Percentiles rank a stretch among this genome's conserved stretches.
Evolutionary conservation across 2,888 invertebrate genomes (phyloP).

Genomic region (Hypena proboscidalis): DNA sequence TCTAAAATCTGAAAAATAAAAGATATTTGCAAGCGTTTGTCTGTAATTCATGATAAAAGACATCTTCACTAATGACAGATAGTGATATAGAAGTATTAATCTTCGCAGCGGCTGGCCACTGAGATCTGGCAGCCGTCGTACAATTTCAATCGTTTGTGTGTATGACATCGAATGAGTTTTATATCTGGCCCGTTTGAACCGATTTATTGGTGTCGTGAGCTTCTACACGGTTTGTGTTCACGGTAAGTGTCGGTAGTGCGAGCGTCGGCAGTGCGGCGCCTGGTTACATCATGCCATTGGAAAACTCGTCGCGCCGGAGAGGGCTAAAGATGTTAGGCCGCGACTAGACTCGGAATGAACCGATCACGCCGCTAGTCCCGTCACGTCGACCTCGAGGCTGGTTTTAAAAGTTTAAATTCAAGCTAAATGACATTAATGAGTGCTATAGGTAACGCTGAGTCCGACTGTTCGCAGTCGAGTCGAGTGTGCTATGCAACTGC

Average conservation of each 20-base stretch:
- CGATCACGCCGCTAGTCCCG: conserved; percentile 53
- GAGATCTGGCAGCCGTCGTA: conserved; percentile 41
- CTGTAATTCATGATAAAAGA: conserved; percentile 26
- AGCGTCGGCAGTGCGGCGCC: conserved; percentile 71
- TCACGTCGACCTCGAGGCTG: conserved; percentile 69
- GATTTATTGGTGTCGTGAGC: conserved; percentile 39
- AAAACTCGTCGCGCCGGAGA: conserved; percentile 70
- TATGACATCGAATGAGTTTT: conserved; percentile 46
- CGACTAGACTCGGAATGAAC: conserved; percentile 67
- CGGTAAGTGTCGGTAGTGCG: conserved; percentile 45
- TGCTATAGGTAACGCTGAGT: conserved; percentile 58
- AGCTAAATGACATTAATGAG: conserved; percentile 75
- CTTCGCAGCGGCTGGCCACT: conserved; percentile 21
- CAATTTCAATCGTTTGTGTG: conserved; percentile 36
- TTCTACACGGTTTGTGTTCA: conserved; percentile 45
- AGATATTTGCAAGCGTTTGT: conserved; percentile 22
- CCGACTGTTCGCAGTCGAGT: conserved; percentile 50
- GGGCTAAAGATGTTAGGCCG: conserved; percentile 62
- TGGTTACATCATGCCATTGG: conserved; percentile 77
- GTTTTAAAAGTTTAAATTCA: conserved; percentile 78
- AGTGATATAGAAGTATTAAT: conserved; percentile 26
- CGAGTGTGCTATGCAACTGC: conserved; percentile 55
- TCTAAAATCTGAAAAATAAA: conserved; percentile 26
- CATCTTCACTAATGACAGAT: conserved; percentile 32
- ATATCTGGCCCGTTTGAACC: conserved; percentile 42